A percentile compares a stretch with the other conserved stretches of the same genome.
phyloP scores from a whole-genome alignment of 2,113 vertebrate species.

The Cyanistes caeruleus region DNA sequence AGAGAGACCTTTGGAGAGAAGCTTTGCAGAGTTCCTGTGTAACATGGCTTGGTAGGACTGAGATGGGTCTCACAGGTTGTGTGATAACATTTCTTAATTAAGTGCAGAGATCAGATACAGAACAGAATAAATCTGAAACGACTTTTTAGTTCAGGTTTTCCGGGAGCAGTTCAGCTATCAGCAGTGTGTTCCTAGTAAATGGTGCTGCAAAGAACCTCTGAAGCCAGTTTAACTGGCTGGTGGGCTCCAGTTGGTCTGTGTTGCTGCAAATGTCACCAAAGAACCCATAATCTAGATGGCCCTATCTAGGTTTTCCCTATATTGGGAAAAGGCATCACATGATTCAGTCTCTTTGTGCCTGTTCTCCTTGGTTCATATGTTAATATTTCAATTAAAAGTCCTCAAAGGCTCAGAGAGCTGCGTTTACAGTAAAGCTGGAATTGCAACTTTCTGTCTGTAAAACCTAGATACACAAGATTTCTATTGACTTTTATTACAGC shows the following conservation, averaged over 20 bases:
- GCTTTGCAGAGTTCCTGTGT: neutral
- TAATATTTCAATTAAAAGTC: neutral
- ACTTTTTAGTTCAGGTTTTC: neutral
- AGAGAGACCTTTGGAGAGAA: neutral
- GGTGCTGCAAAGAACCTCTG: neutral
- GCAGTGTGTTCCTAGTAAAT: neutral
- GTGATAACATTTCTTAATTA: slow-evolving; percentile 33
- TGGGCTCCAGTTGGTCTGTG: neutral
- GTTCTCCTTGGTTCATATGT: neutral
- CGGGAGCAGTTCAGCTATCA: neutral
- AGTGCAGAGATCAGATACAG: neutral
- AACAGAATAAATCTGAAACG: neutral
- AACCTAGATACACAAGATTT: neutral
- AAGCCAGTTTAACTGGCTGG: neutral
- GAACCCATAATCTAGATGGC: neutral
- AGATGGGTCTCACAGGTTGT: neutral
- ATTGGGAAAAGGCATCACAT: neutral
- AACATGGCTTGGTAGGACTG: neutral
- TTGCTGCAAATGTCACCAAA: neutral
- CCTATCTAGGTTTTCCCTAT: neutral
- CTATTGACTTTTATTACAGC: neutral
- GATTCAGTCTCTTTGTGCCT: neutral
- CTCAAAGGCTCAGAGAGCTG: neutral
- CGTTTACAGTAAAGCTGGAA: neutral
- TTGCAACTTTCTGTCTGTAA: neutral